Base-by-base conservation (phyloP, 2,113 vertebrate species). In the Gadus macrocephalus region DNA sequence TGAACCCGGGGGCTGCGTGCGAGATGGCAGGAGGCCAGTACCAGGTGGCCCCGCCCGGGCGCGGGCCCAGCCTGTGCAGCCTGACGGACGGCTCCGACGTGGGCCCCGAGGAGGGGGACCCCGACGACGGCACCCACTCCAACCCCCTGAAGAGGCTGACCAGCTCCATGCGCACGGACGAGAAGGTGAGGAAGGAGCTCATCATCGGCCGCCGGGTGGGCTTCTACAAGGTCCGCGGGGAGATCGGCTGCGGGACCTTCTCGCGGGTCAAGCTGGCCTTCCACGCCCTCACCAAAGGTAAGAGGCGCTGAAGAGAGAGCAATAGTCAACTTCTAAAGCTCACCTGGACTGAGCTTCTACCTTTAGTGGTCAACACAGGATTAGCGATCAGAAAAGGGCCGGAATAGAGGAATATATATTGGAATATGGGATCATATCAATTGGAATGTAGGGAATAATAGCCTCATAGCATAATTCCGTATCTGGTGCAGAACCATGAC, bases 241-340 rank as follows among this genome's bases (percentile, higher is more conserved):
- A 98, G 82, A 98, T 98, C 7, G 97, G 97, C 70, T 93, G 85
- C 3, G 97, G 97, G 20, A 96, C 95, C 85, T 98, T 99, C 75
- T 98, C 96, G 3, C 93, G 95, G 78, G 97, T 98, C 86, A 98
- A 97, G 82, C 88, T 98, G 72, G 96, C 93, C 58, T 92, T 96
- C 81, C 95, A 99, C 67, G 92, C 93, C 22, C 89, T 99, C 63
- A 96, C 94, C 28, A 96, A 92, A 98, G 97, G 96, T 98, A 93
- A 70, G 22, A 14, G 22, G 19, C 14, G 27, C 20, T 20, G 20
- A 20, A 20, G 20, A 20, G 20, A 20, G n/a, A n/a, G 31, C 19
- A n/a, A n/a, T 17, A 59, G 2, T 17, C 15, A 59, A 59, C 58
- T 59, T 15, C 58, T n/a, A 56, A 14, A 56, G 53, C 17, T 17